Conservation (phyloP, 1,140 invertebrate genomes). For the Amyelois transitella region DNA sequence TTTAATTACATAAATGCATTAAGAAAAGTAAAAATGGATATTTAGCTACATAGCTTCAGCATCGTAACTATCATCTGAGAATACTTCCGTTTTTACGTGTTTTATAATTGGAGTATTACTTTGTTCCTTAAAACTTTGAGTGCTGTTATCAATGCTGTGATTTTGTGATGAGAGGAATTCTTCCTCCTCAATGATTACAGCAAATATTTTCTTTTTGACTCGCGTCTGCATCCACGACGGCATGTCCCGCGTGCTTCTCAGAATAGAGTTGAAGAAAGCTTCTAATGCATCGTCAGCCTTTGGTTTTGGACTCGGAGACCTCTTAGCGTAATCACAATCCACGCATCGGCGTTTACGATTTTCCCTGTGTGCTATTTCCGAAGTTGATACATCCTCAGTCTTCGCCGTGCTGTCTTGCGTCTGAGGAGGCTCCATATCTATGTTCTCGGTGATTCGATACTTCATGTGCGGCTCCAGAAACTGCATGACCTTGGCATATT, state of each 20-base stretch:
- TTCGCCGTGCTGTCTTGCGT: slow-evolving; percentile 11
- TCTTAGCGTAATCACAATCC: slow-evolving; percentile 14
- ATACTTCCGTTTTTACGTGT: slow-evolving; percentile 52
- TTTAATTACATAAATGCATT: background rate
- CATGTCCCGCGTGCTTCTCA: slow-evolving; percentile 56
- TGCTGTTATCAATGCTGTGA: background rate
- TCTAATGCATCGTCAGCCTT: slow-evolving; percentile 47
- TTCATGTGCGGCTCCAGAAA: slow-evolving; percentile 66
- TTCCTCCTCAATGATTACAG: slow-evolving; percentile 58
- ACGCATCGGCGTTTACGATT: slow-evolving; percentile 34
- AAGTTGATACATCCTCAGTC: slow-evolving; percentile 43
- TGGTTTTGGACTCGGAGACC: background rate
- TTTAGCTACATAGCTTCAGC: background rate
- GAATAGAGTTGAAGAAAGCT: slow-evolving; percentile 56
- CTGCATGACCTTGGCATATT: slow-evolving; percentile 64
- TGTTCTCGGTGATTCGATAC: slow-evolving; percentile 62
- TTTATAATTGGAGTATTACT: slow-evolving; percentile 12
- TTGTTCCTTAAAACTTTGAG: slow-evolving; percentile 5
- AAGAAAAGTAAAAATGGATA: background rate
- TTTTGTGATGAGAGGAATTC: slow-evolving; percentile 31
- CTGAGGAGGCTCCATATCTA: slow-evolving; percentile 44
- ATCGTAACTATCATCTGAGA: slow-evolving; percentile 35
- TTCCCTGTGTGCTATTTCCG: slow-evolving; percentile 19
- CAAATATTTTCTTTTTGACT: slow-evolving; percentile 66
- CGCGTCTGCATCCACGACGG: slow-evolving; percentile 63